These are phyloP conservation scores for Ceratina calcarata DNA, from an alignment of 1,140 invertebrate genomes.

Conservation along the genomic window DNA sequence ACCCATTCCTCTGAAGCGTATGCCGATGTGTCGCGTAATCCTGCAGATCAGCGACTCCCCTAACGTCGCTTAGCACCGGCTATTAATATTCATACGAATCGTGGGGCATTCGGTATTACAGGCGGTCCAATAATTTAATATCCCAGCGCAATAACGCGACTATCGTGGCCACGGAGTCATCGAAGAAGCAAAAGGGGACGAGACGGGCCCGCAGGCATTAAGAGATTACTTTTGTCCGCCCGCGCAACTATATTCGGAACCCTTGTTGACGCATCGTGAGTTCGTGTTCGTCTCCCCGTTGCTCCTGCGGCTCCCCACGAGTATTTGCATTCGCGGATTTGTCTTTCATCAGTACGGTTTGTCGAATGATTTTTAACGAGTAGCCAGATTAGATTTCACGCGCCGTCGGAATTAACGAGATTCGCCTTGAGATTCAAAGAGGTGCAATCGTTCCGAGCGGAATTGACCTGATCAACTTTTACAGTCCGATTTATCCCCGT, in stretches of 20 bases:
- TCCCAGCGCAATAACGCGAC: constrained; percentile 41
- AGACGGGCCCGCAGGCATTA: constrained; percentile 25
- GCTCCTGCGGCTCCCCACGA: not conserved
- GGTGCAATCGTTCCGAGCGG: no score
- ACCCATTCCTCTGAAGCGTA: not conserved
- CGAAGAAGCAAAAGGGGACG: constrained; percentile 27
- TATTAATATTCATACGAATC: constrained; percentile 62
- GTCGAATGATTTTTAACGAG: constrained; percentile 1
- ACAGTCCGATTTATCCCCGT: no score
- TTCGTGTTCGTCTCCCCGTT: not conserved
- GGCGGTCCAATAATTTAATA: constrained; percentile 58
- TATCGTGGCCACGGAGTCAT: not conserved
- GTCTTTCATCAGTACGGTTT: not conserved
- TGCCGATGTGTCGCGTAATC: constrained; percentile 43
- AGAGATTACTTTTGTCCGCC: constrained; percentile 49
- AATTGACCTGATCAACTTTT: no score
- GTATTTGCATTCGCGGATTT: constrained; percentile 17
- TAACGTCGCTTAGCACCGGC: constrained; percentile 29
- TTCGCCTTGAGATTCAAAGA: no score
- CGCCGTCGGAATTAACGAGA: constrained; percentile 2
- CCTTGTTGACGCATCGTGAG: not conserved
- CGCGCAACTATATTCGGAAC: not conserved
- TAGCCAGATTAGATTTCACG: constrained; percentile 10
- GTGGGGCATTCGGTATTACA: constrained; percentile 51
- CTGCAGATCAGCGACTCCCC: constrained; percentile 15